Conservation (phyloP, 64 coral and sea anemone species). For the Montipora sp. region DNA sequence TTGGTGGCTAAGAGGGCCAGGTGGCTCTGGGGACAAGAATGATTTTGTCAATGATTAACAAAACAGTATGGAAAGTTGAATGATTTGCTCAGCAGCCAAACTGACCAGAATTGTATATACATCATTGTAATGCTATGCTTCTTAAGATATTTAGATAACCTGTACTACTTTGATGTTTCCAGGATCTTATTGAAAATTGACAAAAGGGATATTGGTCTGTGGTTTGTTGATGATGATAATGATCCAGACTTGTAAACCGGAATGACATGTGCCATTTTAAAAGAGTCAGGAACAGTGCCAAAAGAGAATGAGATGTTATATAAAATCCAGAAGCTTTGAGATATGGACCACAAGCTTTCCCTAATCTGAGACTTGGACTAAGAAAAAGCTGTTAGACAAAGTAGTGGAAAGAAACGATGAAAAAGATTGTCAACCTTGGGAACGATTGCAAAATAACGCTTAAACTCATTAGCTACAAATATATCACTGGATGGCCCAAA, state of each 20-base stretch:
- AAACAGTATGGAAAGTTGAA: not conserved
- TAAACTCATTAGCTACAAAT: constrained; percentile 27
- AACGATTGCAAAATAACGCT: constrained; percentile 22
- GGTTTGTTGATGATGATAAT: not conserved
- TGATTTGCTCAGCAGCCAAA: constrained; percentile 25
- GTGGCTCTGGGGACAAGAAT: no score
- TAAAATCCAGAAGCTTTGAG: constrained; percentile 1
- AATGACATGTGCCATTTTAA: constrained; percentile 23
- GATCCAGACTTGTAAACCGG: not conserved
- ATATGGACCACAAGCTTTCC: constrained; percentile 2
- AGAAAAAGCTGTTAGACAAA: constrained; percentile 4
- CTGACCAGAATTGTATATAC: not conserved
- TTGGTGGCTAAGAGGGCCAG: no score
- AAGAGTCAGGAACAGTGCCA: constrained; percentile 18
- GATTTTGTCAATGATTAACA: not conserved
- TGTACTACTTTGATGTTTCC: constrained; percentile 34
- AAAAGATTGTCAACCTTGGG: constrained; percentile 1
- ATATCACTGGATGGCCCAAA: not conserved
- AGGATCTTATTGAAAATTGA: constrained; percentile 12
- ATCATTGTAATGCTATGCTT: not conserved
- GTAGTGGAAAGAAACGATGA: not conserved
- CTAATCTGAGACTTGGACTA: not conserved
- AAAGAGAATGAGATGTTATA: constrained; percentile 18
- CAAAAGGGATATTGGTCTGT: constrained; percentile 19
- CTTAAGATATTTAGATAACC: not conserved